phyloP scores from a whole-genome alignment of 1,140 invertebrate genomes.

The Camponotus pennsylvanicus region DNA sequence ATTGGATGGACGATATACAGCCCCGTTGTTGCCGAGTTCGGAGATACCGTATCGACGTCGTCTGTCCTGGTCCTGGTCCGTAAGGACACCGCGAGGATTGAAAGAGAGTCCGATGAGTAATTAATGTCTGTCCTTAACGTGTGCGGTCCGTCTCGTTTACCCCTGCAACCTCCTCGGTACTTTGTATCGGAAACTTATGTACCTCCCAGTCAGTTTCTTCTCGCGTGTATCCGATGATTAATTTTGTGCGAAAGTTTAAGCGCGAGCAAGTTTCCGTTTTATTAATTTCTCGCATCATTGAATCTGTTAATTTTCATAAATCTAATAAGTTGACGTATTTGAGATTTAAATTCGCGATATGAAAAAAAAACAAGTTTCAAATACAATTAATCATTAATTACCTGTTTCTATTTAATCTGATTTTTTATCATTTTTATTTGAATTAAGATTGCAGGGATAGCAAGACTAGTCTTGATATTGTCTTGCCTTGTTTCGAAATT shows the following conservation, averaged over 20 bases:
- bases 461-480: no score
- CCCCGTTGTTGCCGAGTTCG: conserved; percentile 75
- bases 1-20: conserved; percentile 87
- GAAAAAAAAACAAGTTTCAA: neutral
- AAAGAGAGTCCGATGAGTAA: conserved; percentile 69
- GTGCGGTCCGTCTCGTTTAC: conserved; percentile 33
- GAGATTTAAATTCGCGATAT: neutral
- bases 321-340: neutral
- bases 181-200: conserved; percentile 6
- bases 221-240: neutral
- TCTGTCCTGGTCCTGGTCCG: conserved; percentile 25
- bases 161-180: conserved; percentile 36
- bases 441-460: no score
- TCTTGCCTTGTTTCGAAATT: no score
- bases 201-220: neutral
- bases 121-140: conserved; percentile 50
- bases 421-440: neutral
- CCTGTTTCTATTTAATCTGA: neutral
- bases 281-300: neutral
- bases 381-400: neutral
- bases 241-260: neutral
- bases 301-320: neutral
- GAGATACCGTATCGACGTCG: conserved; percentile 68
- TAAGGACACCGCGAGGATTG: conserved; percentile 54
- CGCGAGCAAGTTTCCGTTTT: neutral